A percentile compares a stretch with the other conserved stretches of the same genome.
These are phyloP conservation scores for Xanthostigma xanthostigma DNA, from an alignment of 2,888 invertebrate species.

Conservation along the genomic window DNA sequence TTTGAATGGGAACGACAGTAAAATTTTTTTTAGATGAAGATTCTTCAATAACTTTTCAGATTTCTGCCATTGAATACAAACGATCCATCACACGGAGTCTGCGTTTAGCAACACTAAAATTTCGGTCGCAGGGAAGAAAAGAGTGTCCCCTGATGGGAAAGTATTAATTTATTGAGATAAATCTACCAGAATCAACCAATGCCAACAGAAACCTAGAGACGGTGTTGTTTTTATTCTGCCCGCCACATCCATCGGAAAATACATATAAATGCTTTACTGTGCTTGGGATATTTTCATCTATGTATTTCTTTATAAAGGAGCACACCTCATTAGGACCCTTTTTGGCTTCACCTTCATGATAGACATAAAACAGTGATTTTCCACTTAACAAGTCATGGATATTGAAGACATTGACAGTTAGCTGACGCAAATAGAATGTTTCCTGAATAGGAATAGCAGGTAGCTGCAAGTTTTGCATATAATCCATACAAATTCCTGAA, in stretches of 20 bases:
- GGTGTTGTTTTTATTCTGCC: too few relatives aligned
- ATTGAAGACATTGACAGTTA: conserved; percentile 10
- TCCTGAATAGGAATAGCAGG: conserved; percentile 13
- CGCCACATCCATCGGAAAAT: too few relatives aligned
- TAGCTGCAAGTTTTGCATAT: conserved; percentile 13
- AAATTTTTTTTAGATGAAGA: not conserved
- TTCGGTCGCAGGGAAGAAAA: not conserved
- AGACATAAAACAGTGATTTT: conserved; percentile 8
- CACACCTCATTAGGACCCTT: not conserved
- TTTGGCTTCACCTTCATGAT: conserved; percentile 7
- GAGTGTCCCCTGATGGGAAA: too few relatives aligned
- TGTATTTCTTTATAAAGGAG: too few relatives aligned
- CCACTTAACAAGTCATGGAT: conserved; percentile 10
- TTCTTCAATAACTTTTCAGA: not conserved
- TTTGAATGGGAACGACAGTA: not conserved
- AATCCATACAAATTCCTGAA: conserved; percentile 11
- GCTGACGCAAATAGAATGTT: conserved; percentile 13
- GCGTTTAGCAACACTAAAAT: not conserved
- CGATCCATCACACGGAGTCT: not conserved
- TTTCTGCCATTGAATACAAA: not conserved
- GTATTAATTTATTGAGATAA: too few relatives aligned
- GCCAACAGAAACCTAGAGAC: too few relatives aligned
- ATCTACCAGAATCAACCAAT: too few relatives aligned
- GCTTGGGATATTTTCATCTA: too few relatives aligned
- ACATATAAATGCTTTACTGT: too few relatives aligned